Evolutionary conservation across 1,140 invertebrate genomes (phyloP).

Genomic region (Leptestheria dahalacensis): DNA sequence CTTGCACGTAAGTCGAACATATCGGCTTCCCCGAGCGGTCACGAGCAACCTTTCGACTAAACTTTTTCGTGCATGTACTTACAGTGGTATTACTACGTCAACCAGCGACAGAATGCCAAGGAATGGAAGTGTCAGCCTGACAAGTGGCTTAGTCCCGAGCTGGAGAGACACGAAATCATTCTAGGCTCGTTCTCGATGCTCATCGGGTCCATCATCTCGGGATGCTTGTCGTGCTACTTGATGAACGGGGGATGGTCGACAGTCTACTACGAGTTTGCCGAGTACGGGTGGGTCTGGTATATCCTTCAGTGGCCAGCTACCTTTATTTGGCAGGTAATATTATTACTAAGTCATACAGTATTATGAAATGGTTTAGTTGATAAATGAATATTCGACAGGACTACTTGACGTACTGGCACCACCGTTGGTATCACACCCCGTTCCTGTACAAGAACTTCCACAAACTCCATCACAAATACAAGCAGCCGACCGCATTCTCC

Average conservation of each 20-base stretch:
- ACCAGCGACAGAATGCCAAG: constrained; percentile 36
- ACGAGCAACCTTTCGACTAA: neutral
- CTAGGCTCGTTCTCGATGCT: constrained; percentile 42
- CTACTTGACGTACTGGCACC: constrained; percentile 47
- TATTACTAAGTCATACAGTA: neutral
- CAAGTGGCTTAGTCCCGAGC: constrained; percentile 44
- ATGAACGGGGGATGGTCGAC: constrained; percentile 44
- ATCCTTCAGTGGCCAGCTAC: constrained; percentile 45
- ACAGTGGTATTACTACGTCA: constrained; percentile 53
- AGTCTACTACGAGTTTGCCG: constrained; percentile 44
- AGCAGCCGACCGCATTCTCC: constrained; percentile 55
- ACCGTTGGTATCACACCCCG: constrained; percentile 48
- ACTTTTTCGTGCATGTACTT: too few relatives aligned
- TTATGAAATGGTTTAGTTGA: too few relatives aligned
- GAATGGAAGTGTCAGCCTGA: constrained; percentile 60
- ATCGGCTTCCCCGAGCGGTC: neutral
- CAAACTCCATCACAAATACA: constrained; percentile 56
- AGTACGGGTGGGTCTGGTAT: constrained; percentile 48
- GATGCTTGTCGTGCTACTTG: constrained; percentile 44
- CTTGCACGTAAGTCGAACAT: constrained; percentile 45
- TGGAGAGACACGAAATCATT: constrained; percentile 51
- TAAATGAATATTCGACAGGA: constrained; percentile 41
- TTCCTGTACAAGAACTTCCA: constrained; percentile 54
- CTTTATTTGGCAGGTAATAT: constrained; percentile 41
- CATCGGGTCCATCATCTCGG: constrained; percentile 36